Evolutionary conservation across 2,797 vertebrate genomes (phyloP), one percentile per base, ranked within the genome.

Genomic region (Ataeniobius toweri): DNA sequence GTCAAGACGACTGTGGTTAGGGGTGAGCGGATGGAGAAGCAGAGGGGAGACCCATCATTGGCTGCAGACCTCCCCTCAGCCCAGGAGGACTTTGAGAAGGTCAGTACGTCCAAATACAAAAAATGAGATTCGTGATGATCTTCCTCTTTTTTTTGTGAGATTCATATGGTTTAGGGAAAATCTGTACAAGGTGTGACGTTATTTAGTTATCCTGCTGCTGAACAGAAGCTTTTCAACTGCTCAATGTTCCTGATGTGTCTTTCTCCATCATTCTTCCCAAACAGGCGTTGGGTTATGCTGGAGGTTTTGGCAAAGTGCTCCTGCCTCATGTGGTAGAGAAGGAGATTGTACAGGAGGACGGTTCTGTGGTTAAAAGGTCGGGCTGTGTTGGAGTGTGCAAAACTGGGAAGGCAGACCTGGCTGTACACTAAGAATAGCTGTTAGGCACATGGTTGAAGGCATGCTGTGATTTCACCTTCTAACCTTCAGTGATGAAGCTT

Each of bases 11-110:
- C 95, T 0, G 83, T 99, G 79, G 94, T 99, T 74, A 96, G 94
- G 39, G 98, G 98, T 9, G 97, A 98, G 89, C 96, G 98, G 90
- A 95, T 85, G 82, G 97, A 98, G 93, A 99, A 98, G 87, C 96
- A 94, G 61, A 94, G 91, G 1, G 98, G 98, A 77, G 97, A 98
- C 84, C 78, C 95, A 56, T 96, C 95, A 3, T 91, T 99, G 94
- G 96, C 97, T 83, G 86, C 93, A 77, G 97, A 97, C 85, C 97
- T 99, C 73, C 97, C 98, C 0, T 97, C 97, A 75, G 97, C 98
- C 94, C 97, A 96, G 95, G 97, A 98, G 80, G 98, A 99, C 95
- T 99, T 99, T 85, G 96, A 98, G 94, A 96, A 97, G 98, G 98
- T 98, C 80, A 86, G 91, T 85, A 36, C 1, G 51, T 71, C 76